Evolutionary conservation across 2,888 invertebrate genomes (phyloP), one percentile per base, ranked within the genome.

Genomic region (Pemphredon lugubris): DNA sequence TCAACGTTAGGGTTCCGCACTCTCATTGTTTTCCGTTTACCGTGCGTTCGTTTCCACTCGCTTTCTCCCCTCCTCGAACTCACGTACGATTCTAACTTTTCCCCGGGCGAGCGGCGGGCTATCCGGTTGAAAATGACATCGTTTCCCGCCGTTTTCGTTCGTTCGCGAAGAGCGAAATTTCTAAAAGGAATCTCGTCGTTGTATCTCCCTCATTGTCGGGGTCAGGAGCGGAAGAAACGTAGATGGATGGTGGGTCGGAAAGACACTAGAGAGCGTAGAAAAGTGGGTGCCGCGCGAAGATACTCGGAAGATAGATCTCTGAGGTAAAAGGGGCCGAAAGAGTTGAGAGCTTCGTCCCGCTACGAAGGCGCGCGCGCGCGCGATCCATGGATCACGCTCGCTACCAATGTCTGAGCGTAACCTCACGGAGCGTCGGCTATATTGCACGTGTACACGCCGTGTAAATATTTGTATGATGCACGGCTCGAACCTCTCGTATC

Each of bases 381-480:
- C 48, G 53, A 67, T 64, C 58, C 74, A 74, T 73, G 77, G 78
- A 77, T 77, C 76, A 77, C 58, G 74, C 47, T 51, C 58, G 74
- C 78, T 59, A 78, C 75, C 78, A 61, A 77, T 71, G 75, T 50
- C 32, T 40, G 66, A 66, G 50, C 64, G 71, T 61, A 74, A 64
- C 60, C 55, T 37, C 54, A 30, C 54, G 39, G 37, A 58, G 23
- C 34, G 44, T 47, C 75, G 65, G 45, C 51, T 68, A 48, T 57
- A 75, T 65, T 64, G 69, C 73, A 77, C 74, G 67, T 74, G 67
- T 71, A 77, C 63, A 61, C 64, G 68, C 37, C 67, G 70, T 74
- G 76, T 74, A 83, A 83, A 83, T 83, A 81, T 83, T 81, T 78
- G 73, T 73, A 79, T 76, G 83, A 81, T 81, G 67, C 76, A 81